phyloP scores from a whole-genome alignment of 2,888 invertebrate genomes.

The Muschampia plurimacula region DNA sequence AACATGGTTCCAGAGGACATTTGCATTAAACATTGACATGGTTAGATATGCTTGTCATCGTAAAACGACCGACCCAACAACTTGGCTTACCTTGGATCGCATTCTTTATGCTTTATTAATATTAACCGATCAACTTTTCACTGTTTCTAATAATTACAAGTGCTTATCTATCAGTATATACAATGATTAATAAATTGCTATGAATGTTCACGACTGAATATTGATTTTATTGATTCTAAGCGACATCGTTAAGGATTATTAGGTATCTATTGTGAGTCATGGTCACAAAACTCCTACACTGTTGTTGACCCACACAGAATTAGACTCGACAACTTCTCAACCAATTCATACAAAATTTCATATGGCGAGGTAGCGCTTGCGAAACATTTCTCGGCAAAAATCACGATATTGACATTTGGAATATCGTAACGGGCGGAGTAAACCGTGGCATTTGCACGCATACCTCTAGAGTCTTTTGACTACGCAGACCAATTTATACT shows the following conservation, averaged over 20 bases:
- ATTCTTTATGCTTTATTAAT: conserved; percentile 34
- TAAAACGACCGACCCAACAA: conserved; percentile 42
- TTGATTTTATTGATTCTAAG: conserved; percentile 6
- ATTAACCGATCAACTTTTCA: conserved; percentile 37
- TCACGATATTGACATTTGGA: conserved; percentile 83
- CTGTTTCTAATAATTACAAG: conserved; percentile 24
- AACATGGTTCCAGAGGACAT: conserved; percentile 54
- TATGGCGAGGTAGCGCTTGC: conserved; percentile 68
- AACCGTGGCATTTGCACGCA: conserved; percentile 78
- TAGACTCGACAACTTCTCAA: conserved; percentile 38
- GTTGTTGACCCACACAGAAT: conserved; percentile 39
- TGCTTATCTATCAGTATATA: not conserved
- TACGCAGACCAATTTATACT: conserved; percentile 24
- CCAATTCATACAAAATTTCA: conserved; percentile 53
- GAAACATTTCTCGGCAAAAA: conserved; percentile 79
- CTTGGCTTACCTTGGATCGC: conserved; percentile 29
- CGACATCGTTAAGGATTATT: not conserved
- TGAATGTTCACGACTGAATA: conserved; percentile 12
- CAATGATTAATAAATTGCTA: conserved; percentile 9
- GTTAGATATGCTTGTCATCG: conserved; percentile 46
- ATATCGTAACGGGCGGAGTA: conserved; percentile 71
- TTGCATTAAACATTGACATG: conserved; percentile 56
- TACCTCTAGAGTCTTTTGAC: conserved; percentile 58
- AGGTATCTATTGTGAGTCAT: conserved; percentile 26
- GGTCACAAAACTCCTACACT: not conserved